Base-by-base conservation (phyloP, 2,113 vertebrate species). In the Camarhynchus parvulus region DNA sequence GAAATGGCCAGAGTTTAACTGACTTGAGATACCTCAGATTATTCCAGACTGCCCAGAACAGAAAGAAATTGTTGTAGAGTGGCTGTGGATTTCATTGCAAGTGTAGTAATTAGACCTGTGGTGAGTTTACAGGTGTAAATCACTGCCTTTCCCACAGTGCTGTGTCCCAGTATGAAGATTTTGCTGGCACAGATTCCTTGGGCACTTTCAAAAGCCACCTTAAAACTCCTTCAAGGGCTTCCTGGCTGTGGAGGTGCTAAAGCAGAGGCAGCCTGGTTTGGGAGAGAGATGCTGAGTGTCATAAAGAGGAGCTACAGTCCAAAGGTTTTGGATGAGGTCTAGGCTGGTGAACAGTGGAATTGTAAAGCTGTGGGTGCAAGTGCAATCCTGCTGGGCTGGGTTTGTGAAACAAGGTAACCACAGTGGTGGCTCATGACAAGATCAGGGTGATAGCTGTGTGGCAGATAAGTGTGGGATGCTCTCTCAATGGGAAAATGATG, bases 381-480 rank as follows among this genome's bases (percentile, higher is more conserved):
- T 61, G 19, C 69, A 68, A 23, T 79, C 70, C 50, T 92, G 91
- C 80, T 78, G 1, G 2, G 63, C 75, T 86, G 73, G 39, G 22
- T 63, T 81, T 83, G n/a, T 50, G 84, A 53, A 87, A 83, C 64
- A 59, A 28, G 20, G 37, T 27, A 52, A 52, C 42, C 53, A 15
- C 53, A n/a, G 53, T 25, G 59, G 17, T 69, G 82, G 76, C 63
- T 62, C 46, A 42, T 78, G 69, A 69, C 49, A 68, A 47, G 81
- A 82, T 62, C 1, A 2, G 1, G 8, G n/a, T 0, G 7, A 86
- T 70, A 75, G 44, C 42, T 55, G 0, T 23, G 3, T 25, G 55
- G 52, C 68, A 84, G 61, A 6, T 78, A 41, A 66, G n/a, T 27
- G 14, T 75, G 64, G 78, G 89, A 87, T 94, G 77, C 41, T 53